Conservation (phyloP, 2,113 vertebrate genomes). For the Junco hyemalis region DNA sequence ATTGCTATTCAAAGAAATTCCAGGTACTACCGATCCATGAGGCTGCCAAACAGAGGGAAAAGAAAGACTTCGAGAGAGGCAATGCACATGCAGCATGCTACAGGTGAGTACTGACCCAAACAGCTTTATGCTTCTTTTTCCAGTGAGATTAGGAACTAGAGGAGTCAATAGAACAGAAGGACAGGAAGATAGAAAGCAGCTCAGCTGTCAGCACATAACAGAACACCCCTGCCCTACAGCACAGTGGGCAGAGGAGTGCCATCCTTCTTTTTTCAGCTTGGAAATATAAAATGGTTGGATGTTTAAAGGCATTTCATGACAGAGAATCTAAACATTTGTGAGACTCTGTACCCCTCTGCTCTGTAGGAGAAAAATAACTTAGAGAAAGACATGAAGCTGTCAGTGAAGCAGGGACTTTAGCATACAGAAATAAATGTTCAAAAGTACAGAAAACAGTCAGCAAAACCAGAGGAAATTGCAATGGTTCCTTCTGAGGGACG, state of each 20-base stretch:
- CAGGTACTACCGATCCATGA: slow-evolving; percentile 70
- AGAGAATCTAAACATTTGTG: neutral
- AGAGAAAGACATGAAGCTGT: neutral
- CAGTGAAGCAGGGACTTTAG: neutral
- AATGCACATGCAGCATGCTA: neutral
- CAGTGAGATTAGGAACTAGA: neutral
- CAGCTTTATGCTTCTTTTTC: neutral
- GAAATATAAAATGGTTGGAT: neutral
- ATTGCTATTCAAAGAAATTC: slow-evolving; percentile 74
- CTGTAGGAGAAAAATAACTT: neutral
- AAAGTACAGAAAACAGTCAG: neutral
- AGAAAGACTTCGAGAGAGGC: neutral
- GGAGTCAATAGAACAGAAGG: neutral
- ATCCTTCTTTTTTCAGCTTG: neutral
- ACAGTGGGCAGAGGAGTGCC: neutral
- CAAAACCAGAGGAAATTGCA: neutral
- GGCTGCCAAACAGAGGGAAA: slow-evolving; percentile 29
- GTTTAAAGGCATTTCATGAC: neutral
- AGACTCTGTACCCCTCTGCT: neutral
- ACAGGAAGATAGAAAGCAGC: neutral
- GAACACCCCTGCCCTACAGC: neutral
- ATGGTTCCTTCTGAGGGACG: neutral
- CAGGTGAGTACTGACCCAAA: slow-evolving; percentile 70
- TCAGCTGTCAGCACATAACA: neutral
- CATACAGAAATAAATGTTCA: neutral